These are phyloP conservation scores for Emmelina monodactyla DNA, from an alignment of 2,888 invertebrate species.

Conservation along the genomic window DNA sequence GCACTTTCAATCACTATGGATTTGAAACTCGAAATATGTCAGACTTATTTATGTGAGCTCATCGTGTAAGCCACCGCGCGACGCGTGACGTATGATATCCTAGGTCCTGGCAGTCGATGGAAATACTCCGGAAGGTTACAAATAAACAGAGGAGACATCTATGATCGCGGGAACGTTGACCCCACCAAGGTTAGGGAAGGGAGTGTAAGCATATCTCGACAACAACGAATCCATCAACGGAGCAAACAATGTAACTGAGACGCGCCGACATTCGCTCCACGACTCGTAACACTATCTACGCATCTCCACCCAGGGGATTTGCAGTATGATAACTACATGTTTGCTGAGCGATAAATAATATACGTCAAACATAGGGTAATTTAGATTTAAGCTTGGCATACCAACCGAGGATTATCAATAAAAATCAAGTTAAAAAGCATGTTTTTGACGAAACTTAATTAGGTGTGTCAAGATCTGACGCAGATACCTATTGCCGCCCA, in stretches of 20 bases:
- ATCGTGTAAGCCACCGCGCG: no score
- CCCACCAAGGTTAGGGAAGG: conserved; percentile 41
- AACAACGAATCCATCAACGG: conserved; percentile 42
- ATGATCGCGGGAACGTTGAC: neutral
- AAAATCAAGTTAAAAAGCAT: neutral
- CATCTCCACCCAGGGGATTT: conserved; percentile 8
- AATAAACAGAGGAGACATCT: conserved; percentile 26
- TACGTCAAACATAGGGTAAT: conserved; percentile 9
- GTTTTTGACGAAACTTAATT: conserved; percentile 29
- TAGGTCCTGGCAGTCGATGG: conserved; percentile 36
- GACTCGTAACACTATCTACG: conserved; percentile 3
- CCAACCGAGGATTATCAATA: neutral
- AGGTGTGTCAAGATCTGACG: conserved; percentile 34
- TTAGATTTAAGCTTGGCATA: no score
- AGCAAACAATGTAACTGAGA: conserved; percentile 44
- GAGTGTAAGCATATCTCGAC: conserved; percentile 34
- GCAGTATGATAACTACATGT: conserved; percentile 8
- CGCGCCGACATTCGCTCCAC: conserved; percentile 34
- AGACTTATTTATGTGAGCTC: no score
- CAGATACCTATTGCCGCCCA: conserved; percentile 44
- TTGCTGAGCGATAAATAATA: neutral
- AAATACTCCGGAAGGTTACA: conserved; percentile 49
- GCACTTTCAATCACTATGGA: no score
- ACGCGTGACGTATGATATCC: conserved; percentile 34
- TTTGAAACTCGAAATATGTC: no score